These are phyloP conservation scores for Philaenus spumarius DNA, from an alignment of 1,140 invertebrate genomes.

Conservation along the genomic window DNA sequence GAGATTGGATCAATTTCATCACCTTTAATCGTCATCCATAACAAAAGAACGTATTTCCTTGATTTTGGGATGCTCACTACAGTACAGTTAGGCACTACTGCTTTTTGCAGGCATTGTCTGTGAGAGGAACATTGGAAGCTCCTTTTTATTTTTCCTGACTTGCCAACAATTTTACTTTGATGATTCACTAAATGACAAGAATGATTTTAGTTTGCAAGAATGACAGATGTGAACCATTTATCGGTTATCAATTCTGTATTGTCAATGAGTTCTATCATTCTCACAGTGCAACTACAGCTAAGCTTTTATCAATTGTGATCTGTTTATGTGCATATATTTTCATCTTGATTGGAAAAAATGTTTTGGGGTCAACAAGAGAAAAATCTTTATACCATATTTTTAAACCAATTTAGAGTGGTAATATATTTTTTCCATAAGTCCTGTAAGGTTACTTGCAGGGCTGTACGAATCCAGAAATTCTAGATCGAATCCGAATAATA, in stretches of 20 bases:
- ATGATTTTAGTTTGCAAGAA: constrained; percentile 21
- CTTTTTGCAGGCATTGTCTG: background rate
- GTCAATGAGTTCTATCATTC: constrained; percentile 29
- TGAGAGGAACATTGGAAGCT: constrained; percentile 17
- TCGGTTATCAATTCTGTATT: constrained; percentile 32
- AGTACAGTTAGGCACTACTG: constrained; percentile 22
- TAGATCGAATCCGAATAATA: too few relatives aligned
- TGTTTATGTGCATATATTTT: constrained; percentile 32
- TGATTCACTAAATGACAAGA: constrained; percentile 18
- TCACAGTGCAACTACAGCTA: constrained; percentile 25
- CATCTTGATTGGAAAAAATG: constrained; percentile 31
- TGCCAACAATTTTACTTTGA: constrained; percentile 31
- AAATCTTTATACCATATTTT: constrained; percentile 42
- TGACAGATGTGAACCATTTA: constrained; percentile 34
- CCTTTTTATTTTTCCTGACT: constrained; percentile 31
- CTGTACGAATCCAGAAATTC: too few relatives aligned
- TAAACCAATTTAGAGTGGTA: constrained; percentile 18
- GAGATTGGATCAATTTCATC: constrained; percentile 20
- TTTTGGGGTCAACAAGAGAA: constrained; percentile 29
- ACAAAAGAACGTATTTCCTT: constrained; percentile 22
- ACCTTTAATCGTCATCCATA: constrained; percentile 19
- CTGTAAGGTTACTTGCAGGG: constrained; percentile 26
- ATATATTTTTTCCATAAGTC: constrained; percentile 22
- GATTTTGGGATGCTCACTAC: constrained; percentile 24
- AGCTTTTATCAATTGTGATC: constrained; percentile 30